Conservation (phyloP, 2,888 invertebrate species). For the Nesidiocoris tenuis region DNA sequence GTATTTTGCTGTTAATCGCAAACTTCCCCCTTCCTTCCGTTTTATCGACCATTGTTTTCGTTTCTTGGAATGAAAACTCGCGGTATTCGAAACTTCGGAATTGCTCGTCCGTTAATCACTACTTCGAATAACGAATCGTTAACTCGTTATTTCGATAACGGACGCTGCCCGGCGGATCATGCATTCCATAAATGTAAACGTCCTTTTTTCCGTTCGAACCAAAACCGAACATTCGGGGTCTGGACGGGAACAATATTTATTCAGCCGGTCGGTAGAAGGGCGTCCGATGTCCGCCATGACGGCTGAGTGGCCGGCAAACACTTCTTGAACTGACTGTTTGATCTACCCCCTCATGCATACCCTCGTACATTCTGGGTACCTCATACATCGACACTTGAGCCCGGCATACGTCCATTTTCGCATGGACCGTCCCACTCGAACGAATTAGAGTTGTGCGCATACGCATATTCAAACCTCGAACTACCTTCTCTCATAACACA, state of each 20-base stretch:
- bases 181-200: too few species aligned
- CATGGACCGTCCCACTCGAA: not conserved
- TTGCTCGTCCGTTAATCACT: too few species aligned
- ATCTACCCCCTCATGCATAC: not conserved
- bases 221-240: not conserved
- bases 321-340: conserved; percentile 15
- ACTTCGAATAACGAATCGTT: too few species aligned
- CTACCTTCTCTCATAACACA: not conserved
- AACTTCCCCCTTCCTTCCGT: too few species aligned
- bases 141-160: too few species aligned
- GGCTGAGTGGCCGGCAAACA: conserved; percentile 31
- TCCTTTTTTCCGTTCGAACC: too few species aligned
- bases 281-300: not conserved
- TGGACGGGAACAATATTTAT: not conserved
- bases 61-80: too few species aligned
- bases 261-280: not conserved
- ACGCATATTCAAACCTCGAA: not conserved
- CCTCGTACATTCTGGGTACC: too few species aligned
- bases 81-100: too few species aligned
- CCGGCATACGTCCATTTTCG: not conserved
- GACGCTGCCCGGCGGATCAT: too few species aligned
- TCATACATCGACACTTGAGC: not conserved
- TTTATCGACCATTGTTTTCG: too few species aligned
- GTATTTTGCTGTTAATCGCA: too few species aligned
- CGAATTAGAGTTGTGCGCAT: not conserved